phyloP scores from a whole-genome alignment of 2,797 vertebrate genomes.

The Oceanodroma leucorhoa region DNA sequence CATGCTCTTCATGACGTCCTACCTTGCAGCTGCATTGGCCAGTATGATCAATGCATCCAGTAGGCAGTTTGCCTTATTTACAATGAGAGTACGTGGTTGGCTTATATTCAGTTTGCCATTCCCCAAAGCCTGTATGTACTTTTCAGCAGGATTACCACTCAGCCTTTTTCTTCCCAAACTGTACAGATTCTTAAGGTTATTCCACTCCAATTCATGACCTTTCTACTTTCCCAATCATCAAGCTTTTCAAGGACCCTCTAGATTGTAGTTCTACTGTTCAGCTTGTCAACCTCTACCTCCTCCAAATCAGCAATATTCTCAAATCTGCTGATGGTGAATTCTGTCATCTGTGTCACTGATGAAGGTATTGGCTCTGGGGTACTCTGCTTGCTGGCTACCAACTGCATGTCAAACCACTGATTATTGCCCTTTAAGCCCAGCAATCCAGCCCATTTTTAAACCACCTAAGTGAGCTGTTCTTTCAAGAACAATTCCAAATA shows the following conservation, averaged over 20 bases:
- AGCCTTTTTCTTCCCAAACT: background rate
- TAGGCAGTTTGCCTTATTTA: background rate
- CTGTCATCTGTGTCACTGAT: background rate
- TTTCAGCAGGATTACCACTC: background rate
- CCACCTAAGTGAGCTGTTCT: background rate
- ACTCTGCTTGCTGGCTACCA: background rate
- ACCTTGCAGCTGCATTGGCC: slow-evolving; percentile 88
- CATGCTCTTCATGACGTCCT: background rate
- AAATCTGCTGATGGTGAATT: background rate
- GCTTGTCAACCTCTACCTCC: background rate
- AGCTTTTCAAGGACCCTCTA: background rate
- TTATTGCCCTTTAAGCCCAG: background rate
- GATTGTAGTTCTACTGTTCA: background rate
- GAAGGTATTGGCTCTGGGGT: background rate
- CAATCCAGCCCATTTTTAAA: background rate
- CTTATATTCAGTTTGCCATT: background rate
- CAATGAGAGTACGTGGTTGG: background rate
- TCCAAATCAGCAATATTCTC: background rate
- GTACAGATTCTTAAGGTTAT: background rate
- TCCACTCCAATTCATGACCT: background rate
- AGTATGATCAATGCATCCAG: slow-evolving; percentile 74
- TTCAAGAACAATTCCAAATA: background rate
- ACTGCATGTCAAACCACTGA: background rate
- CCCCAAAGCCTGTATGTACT: background rate
- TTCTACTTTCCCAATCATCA: background rate